These are phyloP conservation scores for Drosophila austrosaltans DNA, from an alignment of 2,888 invertebrate species.

Conservation along the genomic window DNA sequence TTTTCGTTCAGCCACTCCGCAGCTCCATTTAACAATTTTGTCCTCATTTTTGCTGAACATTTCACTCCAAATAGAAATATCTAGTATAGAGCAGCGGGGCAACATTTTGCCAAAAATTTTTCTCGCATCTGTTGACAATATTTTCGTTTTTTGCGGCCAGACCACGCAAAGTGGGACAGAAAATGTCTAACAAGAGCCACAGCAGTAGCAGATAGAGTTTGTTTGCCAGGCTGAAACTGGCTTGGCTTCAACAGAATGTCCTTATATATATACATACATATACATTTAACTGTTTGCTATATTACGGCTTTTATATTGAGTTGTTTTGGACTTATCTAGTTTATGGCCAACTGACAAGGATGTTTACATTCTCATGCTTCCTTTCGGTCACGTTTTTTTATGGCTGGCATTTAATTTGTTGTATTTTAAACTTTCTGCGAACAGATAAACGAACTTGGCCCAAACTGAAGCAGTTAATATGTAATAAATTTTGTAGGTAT, in stretches of 20 bases:
- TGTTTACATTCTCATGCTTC: conserved; percentile 45
- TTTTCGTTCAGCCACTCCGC: conserved; percentile 22
- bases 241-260: conserved; percentile 30
- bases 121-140: conserved; percentile 5
- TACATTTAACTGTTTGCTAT: conserved; percentile 72
- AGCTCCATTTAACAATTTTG: conserved; percentile 36
- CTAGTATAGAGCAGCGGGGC: conserved; percentile 2
- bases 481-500: conserved; percentile 67
- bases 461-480: conserved; percentile 56
- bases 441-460: conserved; percentile 41
- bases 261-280: conserved; percentile 16
- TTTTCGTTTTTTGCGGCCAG: neutral
- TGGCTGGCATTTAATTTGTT: conserved; percentile 47
- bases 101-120: conserved; percentile 1
- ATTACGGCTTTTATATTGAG: conserved; percentile 80
- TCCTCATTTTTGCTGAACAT: conserved; percentile 39
- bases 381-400: conserved; percentile 47
- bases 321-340: conserved; percentile 80
- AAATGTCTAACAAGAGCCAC: conserved; percentile 3
- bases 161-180: conserved; percentile 7
- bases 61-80: neutral
- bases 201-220: conserved; percentile 22
- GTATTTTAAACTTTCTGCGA: conserved; percentile 37
- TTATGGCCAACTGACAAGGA: conserved; percentile 60
- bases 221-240: conserved; percentile 30